Conservation (phyloP, 2,888 invertebrate genomes). For the Eumerus sabulonum region DNA sequence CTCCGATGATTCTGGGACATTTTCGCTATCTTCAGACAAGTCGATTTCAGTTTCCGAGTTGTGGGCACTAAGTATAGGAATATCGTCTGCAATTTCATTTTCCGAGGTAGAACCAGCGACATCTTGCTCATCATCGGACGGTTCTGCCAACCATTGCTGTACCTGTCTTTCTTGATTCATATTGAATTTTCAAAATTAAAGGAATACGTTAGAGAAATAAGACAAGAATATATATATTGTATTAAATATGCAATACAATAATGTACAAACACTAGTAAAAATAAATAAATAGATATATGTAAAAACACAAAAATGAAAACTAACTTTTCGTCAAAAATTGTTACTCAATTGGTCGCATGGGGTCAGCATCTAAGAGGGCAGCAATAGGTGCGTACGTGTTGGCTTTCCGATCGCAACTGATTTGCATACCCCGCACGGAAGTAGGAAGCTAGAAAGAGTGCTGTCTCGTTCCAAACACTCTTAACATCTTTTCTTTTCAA, state of each 20-base stretch:
- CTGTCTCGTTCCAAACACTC: too few species aligned
- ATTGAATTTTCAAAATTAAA: background rate
- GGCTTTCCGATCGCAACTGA: too few species aligned
- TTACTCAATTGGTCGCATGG: too few species aligned
- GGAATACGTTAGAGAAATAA: background rate
- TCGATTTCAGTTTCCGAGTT: too few species aligned
- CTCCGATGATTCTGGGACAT: slow-evolving; percentile 22
- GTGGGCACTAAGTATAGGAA: too few species aligned
- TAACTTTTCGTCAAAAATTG: background rate
- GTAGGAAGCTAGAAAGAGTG: too few species aligned
- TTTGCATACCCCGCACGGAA: background rate
- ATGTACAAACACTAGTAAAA: background rate
- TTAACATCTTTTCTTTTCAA: too few species aligned
- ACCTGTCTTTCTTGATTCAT: slow-evolving; percentile 8
- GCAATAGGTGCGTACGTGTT: too few species aligned
- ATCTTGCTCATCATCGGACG: slow-evolving; percentile 16
- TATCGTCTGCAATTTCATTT: slow-evolving; percentile 13
- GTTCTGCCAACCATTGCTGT: background rate
- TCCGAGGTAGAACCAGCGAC: slow-evolving; percentile 28
- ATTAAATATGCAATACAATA: slow-evolving; percentile 9
- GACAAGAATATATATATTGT: slow-evolving; percentile 4
- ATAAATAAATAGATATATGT: background rate
- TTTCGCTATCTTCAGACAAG: too few species aligned
- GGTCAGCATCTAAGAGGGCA: too few species aligned
- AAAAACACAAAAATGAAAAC: background rate